phyloP scores from a whole-genome alignment of 2,888 invertebrate genomes.

The Vanessa cardui region DNA sequence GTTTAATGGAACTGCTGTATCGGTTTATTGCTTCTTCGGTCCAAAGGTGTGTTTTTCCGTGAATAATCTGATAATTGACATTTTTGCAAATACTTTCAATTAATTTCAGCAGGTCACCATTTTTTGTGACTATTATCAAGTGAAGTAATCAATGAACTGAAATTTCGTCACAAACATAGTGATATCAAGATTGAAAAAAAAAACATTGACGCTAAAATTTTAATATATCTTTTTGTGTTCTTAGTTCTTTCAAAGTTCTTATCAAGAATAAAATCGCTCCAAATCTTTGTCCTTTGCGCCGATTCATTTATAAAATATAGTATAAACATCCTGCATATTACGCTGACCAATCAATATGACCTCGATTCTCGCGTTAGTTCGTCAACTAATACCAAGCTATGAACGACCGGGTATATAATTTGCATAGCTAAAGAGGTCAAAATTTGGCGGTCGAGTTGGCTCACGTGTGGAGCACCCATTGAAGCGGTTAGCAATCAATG shows the following conservation, averaged over 20 bases:
- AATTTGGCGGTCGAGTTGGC: conserved; percentile 31
- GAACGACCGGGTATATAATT: conserved; percentile 21
- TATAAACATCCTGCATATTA: no score
- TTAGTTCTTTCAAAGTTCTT: no score
- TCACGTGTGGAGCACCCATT: conserved; percentile 34
- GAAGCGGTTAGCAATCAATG: conserved; percentile 54
- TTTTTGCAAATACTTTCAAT: no score
- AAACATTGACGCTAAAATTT: no score
- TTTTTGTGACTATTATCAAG: not conserved
- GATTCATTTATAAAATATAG: no score
- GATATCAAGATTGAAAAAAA: no score
- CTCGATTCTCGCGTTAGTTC: not conserved
- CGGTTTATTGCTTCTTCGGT: conserved; percentile 22
- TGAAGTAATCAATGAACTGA: not conserved
- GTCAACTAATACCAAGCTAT: conserved; percentile 14
- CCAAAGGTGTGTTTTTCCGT: not conserved
- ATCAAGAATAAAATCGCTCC: not conserved
- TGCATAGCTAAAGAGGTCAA: conserved; percentile 34
- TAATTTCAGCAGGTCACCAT: no score
- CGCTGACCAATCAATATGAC: not conserved
- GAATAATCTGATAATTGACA: not conserved
- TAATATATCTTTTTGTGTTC: no score
- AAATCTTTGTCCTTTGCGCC: no score
- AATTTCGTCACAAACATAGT: not conserved
- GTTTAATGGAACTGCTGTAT: conserved; percentile 29